A percentile compares a stretch with the other conserved stretches of the same genome.
Evolutionary conservation across 2,888 invertebrate species (phyloP).

Genomic region (Agrilus biguttatus): DNA sequence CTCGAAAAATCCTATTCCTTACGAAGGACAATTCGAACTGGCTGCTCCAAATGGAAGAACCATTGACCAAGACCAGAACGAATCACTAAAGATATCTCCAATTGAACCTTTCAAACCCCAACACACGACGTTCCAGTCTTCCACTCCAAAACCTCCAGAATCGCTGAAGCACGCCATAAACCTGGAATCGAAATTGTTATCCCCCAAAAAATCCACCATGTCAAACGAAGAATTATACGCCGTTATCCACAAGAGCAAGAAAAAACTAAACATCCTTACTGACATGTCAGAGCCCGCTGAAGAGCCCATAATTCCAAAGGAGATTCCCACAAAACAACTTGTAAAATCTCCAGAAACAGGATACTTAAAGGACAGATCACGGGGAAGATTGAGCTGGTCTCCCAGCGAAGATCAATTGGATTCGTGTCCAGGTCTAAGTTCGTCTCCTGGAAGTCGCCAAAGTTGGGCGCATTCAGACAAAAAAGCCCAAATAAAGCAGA

Average conservation of each 20-base stretch:
- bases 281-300: constrained; percentile 33
- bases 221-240: constrained; percentile 66
- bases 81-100: constrained; percentile 47
- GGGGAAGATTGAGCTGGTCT: constrained; percentile 50
- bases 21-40: too few relatives aligned
- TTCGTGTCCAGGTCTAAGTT: constrained; percentile 24
- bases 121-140: constrained; percentile 42
- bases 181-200: constrained; percentile 38
- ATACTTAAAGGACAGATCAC: constrained; percentile 38
- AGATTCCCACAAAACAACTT: constrained; percentile 22
- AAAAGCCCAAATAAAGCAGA: constrained; percentile 45
- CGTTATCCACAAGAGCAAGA: constrained; percentile 63
- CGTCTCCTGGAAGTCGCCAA: constrained; percentile 28
- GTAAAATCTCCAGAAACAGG: constrained; percentile 45
- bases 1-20: too few relatives aligned
- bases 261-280: constrained; percentile 52
- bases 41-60: too few relatives aligned
- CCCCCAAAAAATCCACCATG: constrained; percentile 59
- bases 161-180: constrained; percentile 35
- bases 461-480: constrained; percentile 48
- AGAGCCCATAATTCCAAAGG: constrained; percentile 9
- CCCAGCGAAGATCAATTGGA: constrained; percentile 33
- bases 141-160: constrained; percentile 39
- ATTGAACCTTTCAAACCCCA: constrained; percentile 47
- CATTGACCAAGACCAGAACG: constrained; percentile 13